These are phyloP conservation scores for Porites lobata DNA, from an alignment of 92 coral and sea anemone species.

Conservation along the genomic window DNA sequence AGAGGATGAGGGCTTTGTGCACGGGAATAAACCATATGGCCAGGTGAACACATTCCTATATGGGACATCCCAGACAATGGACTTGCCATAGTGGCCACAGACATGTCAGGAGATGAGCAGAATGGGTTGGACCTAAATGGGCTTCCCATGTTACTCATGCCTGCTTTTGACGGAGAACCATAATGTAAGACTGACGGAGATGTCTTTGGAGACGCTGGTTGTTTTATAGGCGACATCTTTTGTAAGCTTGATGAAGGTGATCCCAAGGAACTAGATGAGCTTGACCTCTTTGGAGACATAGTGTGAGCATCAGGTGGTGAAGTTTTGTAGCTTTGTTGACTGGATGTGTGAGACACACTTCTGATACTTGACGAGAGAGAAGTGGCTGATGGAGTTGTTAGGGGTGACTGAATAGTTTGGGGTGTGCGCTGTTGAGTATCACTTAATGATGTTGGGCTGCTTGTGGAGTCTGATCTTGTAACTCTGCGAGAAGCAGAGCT, in stretches of 20 bases:
- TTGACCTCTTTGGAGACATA: constrained; percentile 46
- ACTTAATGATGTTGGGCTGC: constrained; percentile 16
- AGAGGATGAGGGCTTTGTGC: constrained; percentile 43
- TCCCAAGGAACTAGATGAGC: constrained; percentile 32
- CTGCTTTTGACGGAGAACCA: constrained; percentile 44
- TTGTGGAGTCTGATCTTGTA: constrained; percentile 38
- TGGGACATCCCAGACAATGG: constrained; percentile 42
- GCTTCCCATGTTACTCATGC: constrained; percentile 47
- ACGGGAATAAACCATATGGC: constrained; percentile 22
- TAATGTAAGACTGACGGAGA: constrained; percentile 65
- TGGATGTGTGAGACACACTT: constrained; percentile 16
- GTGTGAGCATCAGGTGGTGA: constrained; percentile 47
- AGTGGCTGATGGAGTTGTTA: constrained; percentile 23
- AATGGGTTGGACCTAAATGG: constrained; percentile 53
- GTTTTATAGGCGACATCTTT: constrained; percentile 35
- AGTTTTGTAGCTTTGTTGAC: constrained; percentile 17
- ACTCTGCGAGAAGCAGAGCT: constrained; percentile 25
- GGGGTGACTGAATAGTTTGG: constrained; percentile 41
- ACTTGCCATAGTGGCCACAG: constrained; percentile 38
- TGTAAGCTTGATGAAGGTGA: constrained; percentile 51
- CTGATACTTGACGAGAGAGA: constrained; percentile 45
- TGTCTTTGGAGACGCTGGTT: constrained; percentile 45
- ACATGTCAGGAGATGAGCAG: constrained; percentile 43
- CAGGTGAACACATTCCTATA: constrained; percentile 44
- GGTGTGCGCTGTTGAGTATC: constrained; percentile 13